Conservation (phyloP, 2,797 vertebrate genomes). For the Avahi laniger region DNA sequence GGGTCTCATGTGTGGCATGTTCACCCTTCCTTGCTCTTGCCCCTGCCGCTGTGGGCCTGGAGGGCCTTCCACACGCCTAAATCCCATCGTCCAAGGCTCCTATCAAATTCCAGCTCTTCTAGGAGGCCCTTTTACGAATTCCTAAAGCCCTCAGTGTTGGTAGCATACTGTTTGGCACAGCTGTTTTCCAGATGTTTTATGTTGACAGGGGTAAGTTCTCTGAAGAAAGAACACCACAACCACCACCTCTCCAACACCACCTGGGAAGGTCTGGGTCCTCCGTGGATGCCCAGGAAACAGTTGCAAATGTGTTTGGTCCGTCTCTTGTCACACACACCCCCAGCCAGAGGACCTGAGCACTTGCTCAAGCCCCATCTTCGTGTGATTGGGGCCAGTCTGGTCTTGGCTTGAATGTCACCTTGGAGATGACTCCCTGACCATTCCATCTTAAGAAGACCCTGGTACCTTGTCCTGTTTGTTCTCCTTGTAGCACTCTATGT, state of each 20-base stretch:
- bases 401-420: neutral
- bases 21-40: too few species aligned
- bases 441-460: neutral
- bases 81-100: neutral
- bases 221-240: neutral
- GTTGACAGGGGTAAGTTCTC: neutral
- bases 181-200: neutral
- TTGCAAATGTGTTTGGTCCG: neutral
- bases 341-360: too few species aligned
- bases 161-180: neutral
- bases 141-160: neutral
- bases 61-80: neutral
- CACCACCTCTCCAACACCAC: neutral
- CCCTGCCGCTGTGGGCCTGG: neutral
- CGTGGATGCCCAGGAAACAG: neutral
- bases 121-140: neutral
- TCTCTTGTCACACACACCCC: neutral
- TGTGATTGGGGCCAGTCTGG: neutral
- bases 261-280: neutral
- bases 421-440: neutral
- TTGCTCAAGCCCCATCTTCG: fast-evolving
- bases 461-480: too few species aligned
- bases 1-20: neutral
- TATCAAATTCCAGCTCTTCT: neutral
- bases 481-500: neutral